Percentiles rank a stretch among this genome's conserved stretches.
Conservation (phyloP, 1,140 invertebrate genomes). For the Lethrus apterus region DNA sequence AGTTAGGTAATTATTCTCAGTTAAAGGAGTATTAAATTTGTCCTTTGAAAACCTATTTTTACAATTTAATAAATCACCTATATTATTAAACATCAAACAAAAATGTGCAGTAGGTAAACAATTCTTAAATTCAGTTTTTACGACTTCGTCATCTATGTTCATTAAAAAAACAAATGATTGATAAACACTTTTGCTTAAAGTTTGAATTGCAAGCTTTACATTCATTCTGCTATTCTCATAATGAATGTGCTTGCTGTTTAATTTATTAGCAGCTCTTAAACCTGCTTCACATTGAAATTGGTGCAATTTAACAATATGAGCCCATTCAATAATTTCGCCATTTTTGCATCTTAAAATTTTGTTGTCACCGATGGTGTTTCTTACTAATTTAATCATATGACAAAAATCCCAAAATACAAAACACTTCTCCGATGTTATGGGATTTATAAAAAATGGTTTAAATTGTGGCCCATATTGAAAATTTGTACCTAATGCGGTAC, state of each 20-base stretch:
- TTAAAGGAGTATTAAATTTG: slow-evolving; percentile 14
- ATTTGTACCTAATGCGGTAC: slow-evolving; percentile 23
- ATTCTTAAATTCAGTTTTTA: slow-evolving; percentile 21
- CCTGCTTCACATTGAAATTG: slow-evolving; percentile 21
- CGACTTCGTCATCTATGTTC: slow-evolving; percentile 3
- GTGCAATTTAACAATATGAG: slow-evolving; percentile 20
- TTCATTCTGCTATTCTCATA: slow-evolving; percentile 24
- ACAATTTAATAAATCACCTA: slow-evolving; percentile 25
- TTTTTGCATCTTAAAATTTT: slow-evolving; percentile 13
- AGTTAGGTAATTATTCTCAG: too few relatives aligned
- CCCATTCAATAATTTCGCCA: slow-evolving; percentile 17
- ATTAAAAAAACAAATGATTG: slow-evolving; percentile 20
- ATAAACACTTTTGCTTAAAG: slow-evolving; percentile 20
- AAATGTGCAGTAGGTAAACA: slow-evolving; percentile 17
- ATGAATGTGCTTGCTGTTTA: slow-evolving; percentile 24
- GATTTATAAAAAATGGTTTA: slow-evolving; percentile 26
- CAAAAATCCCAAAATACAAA: slow-evolving; percentile 23
- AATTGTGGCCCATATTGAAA: slow-evolving; percentile 19
- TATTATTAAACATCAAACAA: slow-evolving; percentile 23
- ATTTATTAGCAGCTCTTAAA: slow-evolving; percentile 20
- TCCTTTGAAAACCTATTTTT: slow-evolving; percentile 22
- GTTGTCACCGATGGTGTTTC: slow-evolving; percentile 23
- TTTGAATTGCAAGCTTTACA: slow-evolving; percentile 17
- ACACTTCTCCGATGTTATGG: slow-evolving; percentile 19
- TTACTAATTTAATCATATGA: slow-evolving; percentile 29